phyloP scores from a whole-genome alignment of 2,888 invertebrate species.

The Orthonychiurus folsomi region DNA sequence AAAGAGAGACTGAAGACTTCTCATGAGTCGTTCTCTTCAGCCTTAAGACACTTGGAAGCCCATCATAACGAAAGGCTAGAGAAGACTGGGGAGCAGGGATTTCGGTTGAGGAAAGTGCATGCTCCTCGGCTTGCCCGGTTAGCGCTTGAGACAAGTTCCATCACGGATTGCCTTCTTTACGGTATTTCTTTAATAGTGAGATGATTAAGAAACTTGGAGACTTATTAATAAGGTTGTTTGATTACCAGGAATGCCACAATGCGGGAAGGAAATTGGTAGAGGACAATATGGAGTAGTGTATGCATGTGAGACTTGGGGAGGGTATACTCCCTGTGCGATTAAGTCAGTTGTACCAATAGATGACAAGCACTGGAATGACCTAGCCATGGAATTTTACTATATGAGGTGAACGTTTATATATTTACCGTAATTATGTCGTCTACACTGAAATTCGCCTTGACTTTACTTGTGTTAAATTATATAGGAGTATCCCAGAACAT shows the following conservation, averaged over 20 bases:
- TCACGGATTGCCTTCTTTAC: constrained; percentile 65
- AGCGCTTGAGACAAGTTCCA: constrained; percentile 72
- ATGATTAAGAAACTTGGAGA: not conserved
- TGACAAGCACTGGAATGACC: constrained; percentile 78
- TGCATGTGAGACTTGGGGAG: constrained; percentile 66
- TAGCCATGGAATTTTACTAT: constrained; percentile 85
- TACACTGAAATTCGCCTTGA: not conserved
- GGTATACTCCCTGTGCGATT: constrained; percentile 65
- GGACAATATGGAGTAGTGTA: constrained; percentile 88
- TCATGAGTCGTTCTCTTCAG: constrained; percentile 53
- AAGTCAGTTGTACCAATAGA: constrained; percentile 83
- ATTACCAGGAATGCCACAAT: constrained; percentile 46
- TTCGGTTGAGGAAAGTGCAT: constrained; percentile 63
- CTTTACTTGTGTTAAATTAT: not conserved
- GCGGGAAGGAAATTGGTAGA: constrained; percentile 52
- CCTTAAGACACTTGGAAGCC: constrained; percentile 60
- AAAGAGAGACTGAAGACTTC: constrained; percentile 62
- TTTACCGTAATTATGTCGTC: not conserved
- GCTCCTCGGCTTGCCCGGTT: constrained; percentile 72
- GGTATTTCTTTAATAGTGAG: no score
- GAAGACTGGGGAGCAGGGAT: constrained; percentile 68
- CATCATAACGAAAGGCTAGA: constrained; percentile 64
- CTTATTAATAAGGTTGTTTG: not conserved
- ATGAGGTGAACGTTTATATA: constrained; percentile 67
- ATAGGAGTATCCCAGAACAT: constrained; percentile 58